Conservation (phyloP, 2,797 vertebrate species). For the Labroides dimidiatus region DNA sequence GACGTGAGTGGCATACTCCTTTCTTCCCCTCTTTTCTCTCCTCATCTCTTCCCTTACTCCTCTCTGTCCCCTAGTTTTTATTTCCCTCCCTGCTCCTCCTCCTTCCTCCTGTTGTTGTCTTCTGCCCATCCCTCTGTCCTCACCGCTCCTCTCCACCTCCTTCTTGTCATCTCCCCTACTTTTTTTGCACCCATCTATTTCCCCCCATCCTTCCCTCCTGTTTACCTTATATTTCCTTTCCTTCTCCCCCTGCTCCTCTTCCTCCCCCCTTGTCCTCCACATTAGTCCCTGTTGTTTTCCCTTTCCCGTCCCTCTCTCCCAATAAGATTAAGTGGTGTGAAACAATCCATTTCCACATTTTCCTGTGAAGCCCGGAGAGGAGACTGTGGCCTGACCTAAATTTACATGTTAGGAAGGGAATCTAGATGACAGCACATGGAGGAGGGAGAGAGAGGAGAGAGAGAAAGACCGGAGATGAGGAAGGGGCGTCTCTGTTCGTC, state of each 20-base stretch:
- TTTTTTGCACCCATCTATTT: not conserved
- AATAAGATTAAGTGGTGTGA: conserved; percentile 80
- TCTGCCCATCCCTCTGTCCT: conserved; percentile 38
- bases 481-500: conserved; percentile 44
- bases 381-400: conserved; percentile 86
- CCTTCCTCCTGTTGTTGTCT: conserved; percentile 33
- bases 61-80: conserved; percentile 18
- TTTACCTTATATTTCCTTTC: not conserved
- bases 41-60: conserved; percentile 36
- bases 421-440: conserved; percentile 85
- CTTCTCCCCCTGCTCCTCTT: not conserved
- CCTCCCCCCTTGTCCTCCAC: conserved; percentile 31
- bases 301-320: conserved; percentile 57
- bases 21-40: conserved; percentile 54
- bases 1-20: conserved; percentile 78
- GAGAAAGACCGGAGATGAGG: conserved; percentile 52
- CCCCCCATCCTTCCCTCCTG: not conserved
- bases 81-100: conserved; percentile 45
- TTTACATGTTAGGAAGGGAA: conserved; percentile 83
- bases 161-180: conserved; percentile 5
- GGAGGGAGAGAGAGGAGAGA: conserved; percentile 58
- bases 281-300: conserved; percentile 63
- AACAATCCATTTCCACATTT: conserved; percentile 80
- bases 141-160: conserved; percentile 8
- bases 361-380: conserved; percentile 69